Conservation (phyloP, 2,797 vertebrate genomes). For the Staurois parvus region DNA sequence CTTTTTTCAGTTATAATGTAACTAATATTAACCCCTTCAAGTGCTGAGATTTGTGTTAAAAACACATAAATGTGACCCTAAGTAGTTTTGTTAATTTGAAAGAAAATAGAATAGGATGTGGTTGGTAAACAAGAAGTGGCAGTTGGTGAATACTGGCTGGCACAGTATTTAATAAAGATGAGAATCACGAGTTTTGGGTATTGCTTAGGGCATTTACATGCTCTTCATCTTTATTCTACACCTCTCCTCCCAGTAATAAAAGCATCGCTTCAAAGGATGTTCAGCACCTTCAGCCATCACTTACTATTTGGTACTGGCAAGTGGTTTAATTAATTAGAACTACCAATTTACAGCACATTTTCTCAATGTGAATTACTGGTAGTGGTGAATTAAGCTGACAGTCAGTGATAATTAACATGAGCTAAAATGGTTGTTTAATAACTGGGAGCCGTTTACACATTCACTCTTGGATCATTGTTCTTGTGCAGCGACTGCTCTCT, state of each 20-base stretch:
- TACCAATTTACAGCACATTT: neutral
- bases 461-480: constrained; percentile 5
- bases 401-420: constrained; percentile 18
- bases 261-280: neutral
- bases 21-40: too few species aligned
- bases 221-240: neutral
- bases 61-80: neutral
- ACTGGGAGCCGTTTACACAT: neutral
- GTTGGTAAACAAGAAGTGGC: too few species aligned
- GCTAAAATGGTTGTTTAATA: constrained; percentile 27
- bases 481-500: neutral
- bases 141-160: neutral
- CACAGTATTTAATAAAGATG: neutral
- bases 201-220: neutral
- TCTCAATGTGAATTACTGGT: constrained; percentile 17
- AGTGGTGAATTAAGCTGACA: constrained; percentile 14
- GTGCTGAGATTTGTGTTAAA: neutral
- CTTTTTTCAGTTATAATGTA: too few species aligned
- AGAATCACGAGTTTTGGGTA: neutral
- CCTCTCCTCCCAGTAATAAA: neutral
- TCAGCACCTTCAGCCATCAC: neutral
- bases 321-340: constrained; percentile 4
- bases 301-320: neutral
- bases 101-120: too few species aligned
- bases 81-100: neutral